Evolutionary conservation across 2,113 vertebrate genomes (phyloP).

Genomic region (Xerus inauris): DNA sequence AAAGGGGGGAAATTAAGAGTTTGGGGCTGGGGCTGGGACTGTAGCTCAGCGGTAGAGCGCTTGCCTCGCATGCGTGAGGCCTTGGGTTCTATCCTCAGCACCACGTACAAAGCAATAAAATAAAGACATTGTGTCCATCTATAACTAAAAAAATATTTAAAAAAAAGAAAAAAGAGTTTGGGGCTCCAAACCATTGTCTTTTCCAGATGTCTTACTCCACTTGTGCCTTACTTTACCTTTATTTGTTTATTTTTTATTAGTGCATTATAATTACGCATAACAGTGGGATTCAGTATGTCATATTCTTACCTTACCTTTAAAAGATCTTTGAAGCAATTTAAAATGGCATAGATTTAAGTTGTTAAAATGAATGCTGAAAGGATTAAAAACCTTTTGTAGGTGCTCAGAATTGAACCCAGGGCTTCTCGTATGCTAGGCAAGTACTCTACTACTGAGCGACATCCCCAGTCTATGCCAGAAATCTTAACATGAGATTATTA

Average conservation of each 20-base stretch:
- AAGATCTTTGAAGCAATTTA: constrained; percentile 15
- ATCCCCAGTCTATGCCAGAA: not conserved
- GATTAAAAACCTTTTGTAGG: constrained; percentile 50
- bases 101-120: too few species aligned
- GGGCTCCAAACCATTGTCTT: not conserved
- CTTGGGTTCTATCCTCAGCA: too few species aligned
- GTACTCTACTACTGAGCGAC: not conserved
- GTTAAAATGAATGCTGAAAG: constrained; percentile 43
- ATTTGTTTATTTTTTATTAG: not conserved
- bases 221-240: not conserved
- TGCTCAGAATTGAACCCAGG: not conserved
- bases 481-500: constrained; percentile 40
- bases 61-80: too few species aligned
- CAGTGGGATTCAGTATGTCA: not conserved
- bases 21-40: too few species aligned
- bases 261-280: too few species aligned
- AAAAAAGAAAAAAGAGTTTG: too few species aligned
- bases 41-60: too few species aligned
- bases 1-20: constrained; percentile 2
- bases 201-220: not conserved
- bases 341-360: not conserved
- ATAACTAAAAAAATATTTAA: too few species aligned
- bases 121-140: too few species aligned
- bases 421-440: not conserved
- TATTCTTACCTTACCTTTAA: not conserved